A percentile compares a stretch with the other conserved stretches of the same genome.
Conservation (phyloP, 2,113 vertebrate genomes). For the Cyrtonyx montezumae region DNA sequence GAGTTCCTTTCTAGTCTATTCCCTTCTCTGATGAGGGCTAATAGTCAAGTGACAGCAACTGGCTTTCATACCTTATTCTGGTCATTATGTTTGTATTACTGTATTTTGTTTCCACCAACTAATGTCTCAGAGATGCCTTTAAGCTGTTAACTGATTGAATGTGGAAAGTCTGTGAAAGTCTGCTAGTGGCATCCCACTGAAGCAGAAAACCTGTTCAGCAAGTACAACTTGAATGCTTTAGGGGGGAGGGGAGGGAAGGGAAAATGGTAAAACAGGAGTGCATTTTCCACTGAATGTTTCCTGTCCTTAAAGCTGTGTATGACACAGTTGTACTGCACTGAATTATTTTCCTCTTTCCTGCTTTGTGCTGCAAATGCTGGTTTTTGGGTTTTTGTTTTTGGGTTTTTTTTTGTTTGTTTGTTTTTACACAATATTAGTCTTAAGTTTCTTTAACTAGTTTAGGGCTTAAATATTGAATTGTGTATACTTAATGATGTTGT, state of each 20-base stretch:
- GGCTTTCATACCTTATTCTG: not conserved
- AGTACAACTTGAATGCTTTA: not conserved
- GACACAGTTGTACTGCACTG: not conserved
- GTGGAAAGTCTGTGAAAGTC: not conserved
- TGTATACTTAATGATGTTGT: not conserved
- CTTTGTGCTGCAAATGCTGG: not conserved
- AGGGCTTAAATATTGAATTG: not conserved
- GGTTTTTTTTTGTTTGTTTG: no score
- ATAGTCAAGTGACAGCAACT: not conserved
- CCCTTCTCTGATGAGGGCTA: not conserved
- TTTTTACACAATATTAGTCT: not conserved
- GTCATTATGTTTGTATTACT: rapidly evolving
- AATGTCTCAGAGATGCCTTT: not conserved
- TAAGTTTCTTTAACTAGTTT: not conserved
- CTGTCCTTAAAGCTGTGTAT: not conserved
- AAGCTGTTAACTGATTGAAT: not conserved
- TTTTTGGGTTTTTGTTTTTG: no score
- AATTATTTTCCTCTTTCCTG: not conserved
- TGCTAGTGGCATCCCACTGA: not conserved
- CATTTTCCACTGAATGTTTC: not conserved
- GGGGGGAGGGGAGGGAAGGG: no score
- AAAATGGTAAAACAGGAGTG: not conserved
- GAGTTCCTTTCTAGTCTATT: not conserved
- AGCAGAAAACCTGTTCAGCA: not conserved
- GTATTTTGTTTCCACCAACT: not conserved